Base-by-base conservation (phyloP, 2,113 vertebrate genomes). In the Apeltes quadracus region DNA sequence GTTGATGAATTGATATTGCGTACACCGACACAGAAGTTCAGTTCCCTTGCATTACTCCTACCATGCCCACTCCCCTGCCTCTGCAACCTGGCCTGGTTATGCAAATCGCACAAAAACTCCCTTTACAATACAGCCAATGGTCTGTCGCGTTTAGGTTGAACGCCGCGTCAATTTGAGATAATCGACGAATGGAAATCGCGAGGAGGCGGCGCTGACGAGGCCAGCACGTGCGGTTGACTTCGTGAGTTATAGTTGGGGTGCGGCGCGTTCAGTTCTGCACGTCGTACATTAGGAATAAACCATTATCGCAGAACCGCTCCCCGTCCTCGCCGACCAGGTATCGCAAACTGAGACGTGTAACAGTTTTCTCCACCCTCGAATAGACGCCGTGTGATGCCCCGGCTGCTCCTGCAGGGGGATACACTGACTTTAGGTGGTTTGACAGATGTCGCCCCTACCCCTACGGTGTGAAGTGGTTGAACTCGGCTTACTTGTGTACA, bases 181-280 rank as follows among this genome's bases (percentile, higher is more conserved):
- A 66, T 34, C 1, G 16, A 12, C 92, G 1, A 91, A 92, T 93
- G 1, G 23, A 22, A 15, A 1, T 12, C 0, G 3, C 0, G 0
- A 0, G 3, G 4, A 43, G 88, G 88, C 32, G 87, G 61, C 53
- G 3, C 2, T 63, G 13, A 32, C 27, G 0, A 20, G 20, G 15
- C 23, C 59, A 83, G 67, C 39, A 79, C 0, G 89, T 82, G 90
- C 6, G 22, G 75, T 67, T 69, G 80, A 75, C 46, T 66, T 61
- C 34, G 43, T 6, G 83, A 81, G 91, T 92, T 92, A 90, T 91
- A 93, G 93, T 87, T 92, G 92, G 93, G 94, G 94, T 93, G 95
- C 93, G 92, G 95, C 87, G 95, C 96, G 96, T 97, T 97, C 95
- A 85, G 84, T 96, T 97, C 90, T 94, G 96, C 96, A 97, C 96